These are phyloP conservation scores for Mandrillus leucophaeus DNA, from an alignment of 2,113 vertebrate species.

Conservation along the genomic window DNA sequence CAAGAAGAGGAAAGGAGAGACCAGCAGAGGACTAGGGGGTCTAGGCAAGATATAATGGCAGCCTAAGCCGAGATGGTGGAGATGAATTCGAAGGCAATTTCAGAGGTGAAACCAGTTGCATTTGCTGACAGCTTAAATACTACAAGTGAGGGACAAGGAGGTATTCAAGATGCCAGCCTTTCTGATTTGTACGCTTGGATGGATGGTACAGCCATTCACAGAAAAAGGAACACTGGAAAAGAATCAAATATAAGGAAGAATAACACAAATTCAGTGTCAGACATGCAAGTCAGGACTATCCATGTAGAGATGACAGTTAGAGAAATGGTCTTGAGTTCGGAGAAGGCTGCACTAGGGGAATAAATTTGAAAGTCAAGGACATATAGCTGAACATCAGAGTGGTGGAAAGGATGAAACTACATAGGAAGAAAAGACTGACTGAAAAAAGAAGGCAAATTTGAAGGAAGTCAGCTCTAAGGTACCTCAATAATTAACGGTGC, in stretches of 20 bases:
- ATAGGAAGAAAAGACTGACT: accelerated
- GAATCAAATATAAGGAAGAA: background rate
- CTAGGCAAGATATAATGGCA: accelerated
- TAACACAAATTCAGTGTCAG: background rate
- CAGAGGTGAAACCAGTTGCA: background rate
- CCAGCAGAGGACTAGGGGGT: too few species aligned
- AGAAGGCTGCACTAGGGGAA: background rate
- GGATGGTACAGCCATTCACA: background rate
- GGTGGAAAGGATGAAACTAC: background rate
- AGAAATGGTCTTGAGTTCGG: background rate
- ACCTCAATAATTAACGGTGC: background rate
- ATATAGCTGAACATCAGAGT: too few species aligned
- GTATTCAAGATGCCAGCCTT: background rate
- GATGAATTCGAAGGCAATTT: background rate
- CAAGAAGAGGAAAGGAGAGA: background rate
- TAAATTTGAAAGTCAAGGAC: background rate
- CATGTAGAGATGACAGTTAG: background rate
- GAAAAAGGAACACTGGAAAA: background rate
- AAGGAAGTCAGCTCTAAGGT: background rate
- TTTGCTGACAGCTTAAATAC: background rate
- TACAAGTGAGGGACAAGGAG: background rate
- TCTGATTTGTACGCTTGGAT: background rate
- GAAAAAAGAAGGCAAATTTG: background rate
- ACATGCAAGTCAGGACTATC: background rate
- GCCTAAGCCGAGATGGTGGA: background rate